Evolutionary conservation across 37 sponge, comb jelly and placozoan species (phyloP), one percentile per base, ranked within the genome.

Genomic region (Axinella damicornis): DNA sequence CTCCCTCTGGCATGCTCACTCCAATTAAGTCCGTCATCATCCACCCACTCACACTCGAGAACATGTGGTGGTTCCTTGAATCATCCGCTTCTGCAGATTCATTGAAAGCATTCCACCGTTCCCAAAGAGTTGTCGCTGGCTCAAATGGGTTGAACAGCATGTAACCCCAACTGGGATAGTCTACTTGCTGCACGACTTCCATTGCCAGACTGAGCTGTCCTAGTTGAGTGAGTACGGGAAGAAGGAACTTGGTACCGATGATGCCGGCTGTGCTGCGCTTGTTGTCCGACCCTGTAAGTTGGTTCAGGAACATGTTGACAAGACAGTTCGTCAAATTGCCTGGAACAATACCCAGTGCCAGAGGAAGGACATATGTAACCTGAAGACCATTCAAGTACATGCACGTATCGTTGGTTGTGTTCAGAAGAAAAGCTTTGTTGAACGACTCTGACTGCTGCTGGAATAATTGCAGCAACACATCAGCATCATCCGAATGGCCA

Each of bases 21-120:
- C 90, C 90, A 12, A 81, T 73, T 74, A 84, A 31, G 31, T 84
- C 80, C 22, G 85, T 84, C 59, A 76, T 70, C 32, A 90, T 27
- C 90, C 90, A 90, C 5, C 75, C 73, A 57, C 90, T 90, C 17
- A 90, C 80, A 71, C 92, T 87, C 11, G 92, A 92, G 60, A 87
- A 92, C 92, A 92, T 92, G 88, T 92, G 92, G 52, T 92, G 92
- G 65, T 92, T 92, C 28, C 92, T 82, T 4, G 92, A 92, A 46
- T 92, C n/a, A n/a, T n/a, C 71, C 92, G 87, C 87, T 6, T 84
- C 88, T 34, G 92, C 34, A 58, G 76, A 52, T 15, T 65, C 83
- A 22, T 79, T 83, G 34, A 35, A 62, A 19, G 79, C 32, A 55
- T 92, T 87, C 92, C 92, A 92, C 16, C 87, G 79, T 68, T 92